Base-by-base conservation (phyloP, 2,888 invertebrate species). In the Hedychridium roseum region DNA sequence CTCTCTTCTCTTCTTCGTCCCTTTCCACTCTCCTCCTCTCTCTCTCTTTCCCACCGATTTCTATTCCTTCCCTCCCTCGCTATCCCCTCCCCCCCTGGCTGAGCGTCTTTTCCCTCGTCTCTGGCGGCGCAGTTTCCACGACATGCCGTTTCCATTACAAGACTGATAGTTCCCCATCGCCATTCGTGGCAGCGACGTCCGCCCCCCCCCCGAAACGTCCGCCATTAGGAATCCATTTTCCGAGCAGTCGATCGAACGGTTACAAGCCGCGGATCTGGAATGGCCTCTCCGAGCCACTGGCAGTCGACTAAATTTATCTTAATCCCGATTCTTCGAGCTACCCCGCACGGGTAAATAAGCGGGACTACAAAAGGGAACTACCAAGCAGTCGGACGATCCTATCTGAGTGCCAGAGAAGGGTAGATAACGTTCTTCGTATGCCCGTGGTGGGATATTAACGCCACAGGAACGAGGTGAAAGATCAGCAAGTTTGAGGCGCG, bases 71-170 rank as follows among this genome's bases (percentile, higher is more conserved):
- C 46, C 36, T 50, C 39, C 18, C 39, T 43, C 30, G 12, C 37
- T 46, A 6, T 50, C 40, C 14, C 26, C 37, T 14, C 11, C 27
- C n/a, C 31, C 18, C 34, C 2, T 28, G 7, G 7, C 21, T 18
- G 23, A 15, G 23, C 32, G 37, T 30, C 41, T 39, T 26, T 14
- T 20, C 43, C 40, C 27, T 42, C 42, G 35, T 49, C 53, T 42
- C 37, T 23, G 50, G 43, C 48, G 41, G 39, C 12, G 15, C 37
- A 56, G 52, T 62, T 63, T 64, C 56, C 56, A 60, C 55, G 61
- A 63, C 63, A 58, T 51, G 60, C 57, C 56, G 63, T 68, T 69
- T 68, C 68, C 66, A 73, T 69, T 68, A 66, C 66, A 68, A 72
- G 72, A 73, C 66, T 63, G 65, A 74, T 74, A 66, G 73, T 64